Evolutionary conservation across 2,888 invertebrate species (phyloP), one percentile per base, ranked within the genome.

Genomic region (Drosophila diplacantha): DNA sequence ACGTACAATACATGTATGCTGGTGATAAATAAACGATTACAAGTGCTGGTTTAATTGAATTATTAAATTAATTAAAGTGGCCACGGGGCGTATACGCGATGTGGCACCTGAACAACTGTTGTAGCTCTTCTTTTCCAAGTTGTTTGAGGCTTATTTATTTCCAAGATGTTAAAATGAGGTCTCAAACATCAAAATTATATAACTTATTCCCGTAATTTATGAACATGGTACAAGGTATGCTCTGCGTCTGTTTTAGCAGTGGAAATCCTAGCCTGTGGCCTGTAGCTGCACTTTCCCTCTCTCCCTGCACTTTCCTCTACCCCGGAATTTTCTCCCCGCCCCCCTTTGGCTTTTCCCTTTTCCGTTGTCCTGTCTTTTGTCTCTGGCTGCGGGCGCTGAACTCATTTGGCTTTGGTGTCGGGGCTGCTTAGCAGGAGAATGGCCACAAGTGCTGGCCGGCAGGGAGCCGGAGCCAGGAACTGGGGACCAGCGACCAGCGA

Each of bases 331-430:
- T 31, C 20, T 6, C 4, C 18, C 6, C 3, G 2, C 29, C 46
- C 34, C 8, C 14, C n/a, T n/a, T n/a, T 20, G 12, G 12, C 39
- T 20, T 29, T 26, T 39, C 47, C 65, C 29, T 31, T 46, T 50
- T 34, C 65, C 35, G 14, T 38, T 67, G 68, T 31, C 61, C 50
- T 51, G 35, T 20, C 50, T 29, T 57, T 49, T 50, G 32, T 49
- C 37, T 29, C 61, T 38, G 47, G 41, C 69, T 66, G 69, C 61
- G 78, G 69, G 61, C 79, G 70, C 73, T 78, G 81, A 83, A 81
- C 82, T 75, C 83, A 81, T 72, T 83, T 73, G 84, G 66, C 64
- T 70, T 70, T 79, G 79, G 71, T 78, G 67, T 66, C 61, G 29
- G 63, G 56, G 46, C 52, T 72, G 81, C 75, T 83, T 69, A 65